Percentiles rank a stretch among this genome's conserved stretches.
Evolutionary conservation across 2,888 invertebrate genomes (phyloP).

Genomic region (Archips crataeganus): DNA sequence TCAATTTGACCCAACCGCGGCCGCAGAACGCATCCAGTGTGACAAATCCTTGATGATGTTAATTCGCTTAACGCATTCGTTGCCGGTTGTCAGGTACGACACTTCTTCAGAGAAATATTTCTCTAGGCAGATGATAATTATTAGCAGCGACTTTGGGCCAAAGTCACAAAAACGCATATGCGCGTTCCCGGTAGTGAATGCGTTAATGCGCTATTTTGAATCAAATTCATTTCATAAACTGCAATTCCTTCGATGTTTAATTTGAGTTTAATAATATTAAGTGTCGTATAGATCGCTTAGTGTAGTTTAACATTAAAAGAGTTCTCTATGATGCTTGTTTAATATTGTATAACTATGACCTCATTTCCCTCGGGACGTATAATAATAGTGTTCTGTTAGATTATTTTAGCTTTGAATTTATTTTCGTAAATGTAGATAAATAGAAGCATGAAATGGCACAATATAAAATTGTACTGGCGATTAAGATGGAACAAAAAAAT

Average conservation of each 20-base stretch:
- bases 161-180: no score
- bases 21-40: no score
- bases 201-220: background rate
- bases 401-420: constrained; percentile 29
- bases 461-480: constrained; percentile 59
- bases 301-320: constrained; percentile 55
- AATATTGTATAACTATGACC: constrained; percentile 58
- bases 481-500: constrained; percentile 68
- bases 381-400: constrained; percentile 32
- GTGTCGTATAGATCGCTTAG: constrained; percentile 68
- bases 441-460: constrained; percentile 56
- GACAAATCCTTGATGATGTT: background rate
- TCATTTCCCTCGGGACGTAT: constrained; percentile 51
- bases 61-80: background rate
- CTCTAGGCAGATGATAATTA: no score
- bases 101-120: no score
- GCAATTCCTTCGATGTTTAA: constrained; percentile 24
- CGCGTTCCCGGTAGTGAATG: no score
- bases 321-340: constrained; percentile 48
- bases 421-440: constrained; percentile 18
- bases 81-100: no score
- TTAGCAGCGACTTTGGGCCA: no score
- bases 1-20: no score
- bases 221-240: constrained; percentile 8
- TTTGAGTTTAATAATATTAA: constrained; percentile 39